Evolutionary conservation across 2,888 invertebrate genomes (phyloP).

Genomic region (Halictus quadricinctus): DNA sequence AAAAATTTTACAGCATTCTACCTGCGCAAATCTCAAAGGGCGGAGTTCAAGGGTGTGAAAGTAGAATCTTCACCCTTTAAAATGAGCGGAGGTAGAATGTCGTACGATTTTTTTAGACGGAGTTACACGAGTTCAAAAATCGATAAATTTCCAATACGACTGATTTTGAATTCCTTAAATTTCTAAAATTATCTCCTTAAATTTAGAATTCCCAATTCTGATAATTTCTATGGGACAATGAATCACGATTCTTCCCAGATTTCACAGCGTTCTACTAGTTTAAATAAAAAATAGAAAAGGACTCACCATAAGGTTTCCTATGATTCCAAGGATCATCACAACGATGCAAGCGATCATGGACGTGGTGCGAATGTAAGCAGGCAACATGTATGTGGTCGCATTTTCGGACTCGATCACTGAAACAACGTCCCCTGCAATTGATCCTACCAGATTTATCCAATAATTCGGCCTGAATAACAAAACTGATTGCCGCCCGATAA

Average conservation of each 20-base stretch:
- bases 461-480: not conserved
- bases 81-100: not conserved
- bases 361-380: constrained; percentile 93
- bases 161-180: no score
- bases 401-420: constrained; percentile 75
- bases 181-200: no score
- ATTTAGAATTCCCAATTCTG: no score
- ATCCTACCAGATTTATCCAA: no score
- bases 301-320: constrained; percentile 93
- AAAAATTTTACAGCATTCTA: no score
- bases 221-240: no score
- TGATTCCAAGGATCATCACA: constrained; percentile 94
- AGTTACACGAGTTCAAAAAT: no score
- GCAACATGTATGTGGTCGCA: constrained; percentile 84
- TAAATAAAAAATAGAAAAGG: not conserved
- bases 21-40: no score
- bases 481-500: not conserved
- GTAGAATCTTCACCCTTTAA: not conserved
- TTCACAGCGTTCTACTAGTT: no score
- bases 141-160: no score
- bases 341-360: constrained; percentile 94
- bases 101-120: not conserved
- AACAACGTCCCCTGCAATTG: constrained; percentile 41
- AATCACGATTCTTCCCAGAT: no score
- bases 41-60: not conserved